A percentile compares a stretch with the other conserved stretches of the same genome.
Conservation (phyloP, 2,888 invertebrate genomes). For the Torymus tubicola region DNA sequence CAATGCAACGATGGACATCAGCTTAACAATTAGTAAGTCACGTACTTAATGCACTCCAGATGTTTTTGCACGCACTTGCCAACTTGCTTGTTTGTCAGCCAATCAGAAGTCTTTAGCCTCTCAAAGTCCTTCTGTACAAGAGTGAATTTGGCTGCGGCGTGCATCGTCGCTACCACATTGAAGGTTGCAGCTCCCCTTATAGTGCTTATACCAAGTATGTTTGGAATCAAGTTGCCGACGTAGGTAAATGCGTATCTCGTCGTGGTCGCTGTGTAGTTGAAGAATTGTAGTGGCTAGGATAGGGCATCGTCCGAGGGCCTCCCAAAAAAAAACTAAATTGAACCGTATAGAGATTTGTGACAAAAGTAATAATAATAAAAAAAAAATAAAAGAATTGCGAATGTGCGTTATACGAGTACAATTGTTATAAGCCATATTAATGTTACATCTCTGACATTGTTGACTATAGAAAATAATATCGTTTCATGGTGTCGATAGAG, state of each 20-base stretch:
- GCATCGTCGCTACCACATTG: conserved; percentile 66
- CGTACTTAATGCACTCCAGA: conserved; percentile 68
- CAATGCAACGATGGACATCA: no score
- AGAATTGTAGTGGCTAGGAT: conserved; percentile 65
- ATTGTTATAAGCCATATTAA: no score
- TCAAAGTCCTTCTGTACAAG: conserved; percentile 64
- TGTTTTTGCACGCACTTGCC: conserved; percentile 65
- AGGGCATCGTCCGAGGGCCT: conserved; percentile 62
- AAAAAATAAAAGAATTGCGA: no score
- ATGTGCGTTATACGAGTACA: no score
- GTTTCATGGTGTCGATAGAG: no score
- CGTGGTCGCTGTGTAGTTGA: conserved; percentile 64
- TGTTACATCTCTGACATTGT: no score
- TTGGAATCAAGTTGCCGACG: conserved; percentile 60
- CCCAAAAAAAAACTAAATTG: not conserved
- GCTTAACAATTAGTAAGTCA: not conserved
- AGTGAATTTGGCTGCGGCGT: conserved; percentile 69
- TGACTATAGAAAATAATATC: no score
- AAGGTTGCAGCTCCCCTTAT: conserved; percentile 67
- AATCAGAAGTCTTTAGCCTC: conserved; percentile 58
- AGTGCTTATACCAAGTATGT: conserved; percentile 60
- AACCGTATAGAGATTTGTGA: no score
- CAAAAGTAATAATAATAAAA: no score
- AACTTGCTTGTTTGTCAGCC: conserved; percentile 46
- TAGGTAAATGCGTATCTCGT: conserved; percentile 64